Conservation (phyloP, 1,140 invertebrate species). For the Bombus balteatus region DNA sequence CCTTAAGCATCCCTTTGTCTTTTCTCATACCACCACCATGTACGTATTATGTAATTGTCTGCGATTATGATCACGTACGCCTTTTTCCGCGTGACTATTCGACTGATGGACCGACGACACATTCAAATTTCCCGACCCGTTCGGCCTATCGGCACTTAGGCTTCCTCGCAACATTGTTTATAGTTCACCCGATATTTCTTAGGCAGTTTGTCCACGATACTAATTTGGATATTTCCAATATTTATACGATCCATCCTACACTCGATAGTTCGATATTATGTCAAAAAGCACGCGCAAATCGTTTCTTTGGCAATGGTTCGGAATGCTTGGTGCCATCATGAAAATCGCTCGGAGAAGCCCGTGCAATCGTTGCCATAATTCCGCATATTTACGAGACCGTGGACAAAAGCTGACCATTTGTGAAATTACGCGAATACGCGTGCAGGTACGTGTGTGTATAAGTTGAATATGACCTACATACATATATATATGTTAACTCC, state of each 20-base stretch:
- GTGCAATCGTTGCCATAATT: conserved; percentile 59
- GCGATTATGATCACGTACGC: no score
- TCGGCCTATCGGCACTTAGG: no score
- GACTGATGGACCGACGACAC: no score
- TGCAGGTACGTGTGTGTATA: not conserved
- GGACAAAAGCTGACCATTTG: conserved; percentile 59
- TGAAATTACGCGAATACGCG: conserved; percentile 55
- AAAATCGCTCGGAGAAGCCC: conserved; percentile 49
- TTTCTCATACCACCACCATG: rapidly evolving
- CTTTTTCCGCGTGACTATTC: no score
- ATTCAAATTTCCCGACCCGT: no score
- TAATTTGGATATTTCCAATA: no score
- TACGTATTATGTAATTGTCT: no score
- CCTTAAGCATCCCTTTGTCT: no score
- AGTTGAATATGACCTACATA: conserved; percentile 17
- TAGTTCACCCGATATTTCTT: no score
- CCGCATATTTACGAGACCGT: conserved; percentile 53
- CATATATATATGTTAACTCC: not conserved
- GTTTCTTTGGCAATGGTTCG: not conserved
- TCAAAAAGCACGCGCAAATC: not conserved
- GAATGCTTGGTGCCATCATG: not conserved
- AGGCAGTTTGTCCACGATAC: no score
- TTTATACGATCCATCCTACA: not conserved
- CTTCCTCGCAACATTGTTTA: no score
- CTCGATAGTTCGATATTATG: not conserved